A percentile compares a stretch with the other conserved stretches of the same genome.
Conservation (phyloP, 1,140 invertebrate species). For the Drosophila tani region DNA sequence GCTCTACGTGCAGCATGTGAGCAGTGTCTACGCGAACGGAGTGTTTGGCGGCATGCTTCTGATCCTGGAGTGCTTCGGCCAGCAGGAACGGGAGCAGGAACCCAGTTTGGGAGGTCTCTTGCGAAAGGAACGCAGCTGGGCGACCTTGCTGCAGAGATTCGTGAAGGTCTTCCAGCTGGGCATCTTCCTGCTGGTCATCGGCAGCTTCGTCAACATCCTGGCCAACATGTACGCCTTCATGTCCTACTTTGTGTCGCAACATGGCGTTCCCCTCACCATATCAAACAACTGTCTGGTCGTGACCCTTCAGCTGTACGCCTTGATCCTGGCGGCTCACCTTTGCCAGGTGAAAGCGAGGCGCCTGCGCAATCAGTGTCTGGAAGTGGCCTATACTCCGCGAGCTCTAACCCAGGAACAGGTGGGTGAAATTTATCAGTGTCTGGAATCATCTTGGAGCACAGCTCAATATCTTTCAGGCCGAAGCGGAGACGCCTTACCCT, state of each 20-base stretch:
- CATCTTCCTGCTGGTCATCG: conserved; percentile 65
- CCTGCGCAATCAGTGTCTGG: conserved; percentile 30
- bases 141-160: conserved; percentile 35
- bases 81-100: conserved; percentile 16
- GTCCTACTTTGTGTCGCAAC: conserved; percentile 67
- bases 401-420: conserved; percentile 37
- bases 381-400: conserved; percentile 44
- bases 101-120: background rate
- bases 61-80: conserved; percentile 37
- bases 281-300: conserved; percentile 71
- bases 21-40: conserved; percentile 66
- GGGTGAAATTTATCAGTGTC: background rate
- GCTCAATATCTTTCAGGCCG: conserved; percentile 31
- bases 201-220: conserved; percentile 68
- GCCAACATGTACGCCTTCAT: conserved; percentile 80
- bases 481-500: conserved; percentile 29
- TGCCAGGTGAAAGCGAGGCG: conserved; percentile 50
- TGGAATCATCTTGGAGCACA: no score
- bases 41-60: conserved; percentile 62
- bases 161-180: conserved; percentile 50
- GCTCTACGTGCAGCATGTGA: conserved; percentile 70
- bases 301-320: conserved; percentile 60
- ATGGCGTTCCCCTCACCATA: conserved; percentile 69
- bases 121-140: conserved; percentile 20
- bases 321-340: conserved; percentile 61